phyloP scores from a whole-genome alignment of 2,797 vertebrate species.

The Menidia menidia region DNA sequence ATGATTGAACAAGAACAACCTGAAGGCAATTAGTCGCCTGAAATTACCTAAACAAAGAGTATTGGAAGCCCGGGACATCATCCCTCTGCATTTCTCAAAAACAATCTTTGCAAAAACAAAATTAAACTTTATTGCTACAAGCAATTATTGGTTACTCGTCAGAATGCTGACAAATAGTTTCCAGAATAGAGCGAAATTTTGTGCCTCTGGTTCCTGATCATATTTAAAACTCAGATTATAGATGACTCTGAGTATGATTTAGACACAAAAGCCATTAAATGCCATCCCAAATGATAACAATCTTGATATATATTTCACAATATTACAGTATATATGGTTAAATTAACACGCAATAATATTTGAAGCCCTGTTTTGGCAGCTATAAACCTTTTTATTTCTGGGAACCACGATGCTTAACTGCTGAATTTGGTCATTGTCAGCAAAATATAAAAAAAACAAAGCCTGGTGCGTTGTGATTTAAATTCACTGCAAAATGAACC shows the following conservation, averaged over 20 bases:
- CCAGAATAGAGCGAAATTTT: not conserved
- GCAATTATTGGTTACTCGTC: not conserved
- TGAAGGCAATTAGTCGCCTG: not conserved
- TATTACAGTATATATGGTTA: not conserved
- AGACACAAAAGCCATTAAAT: not conserved
- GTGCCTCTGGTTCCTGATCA: not conserved
- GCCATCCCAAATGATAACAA: not conserved
- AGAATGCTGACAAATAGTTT: not conserved
- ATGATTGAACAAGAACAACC: not conserved
- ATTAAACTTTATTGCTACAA: too few relatives aligned
- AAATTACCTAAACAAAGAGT: not conserved
- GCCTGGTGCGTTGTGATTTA: conserved; percentile 15
- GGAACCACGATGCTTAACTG: not conserved
- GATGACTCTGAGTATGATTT: not conserved
- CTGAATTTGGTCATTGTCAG: not conserved
- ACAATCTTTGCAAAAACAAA: not conserved
- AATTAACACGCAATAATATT: too few relatives aligned
- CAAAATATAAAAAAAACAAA: not conserved
- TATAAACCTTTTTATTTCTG: not conserved
- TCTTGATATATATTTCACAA: not conserved
- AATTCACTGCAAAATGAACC: conserved; percentile 37
- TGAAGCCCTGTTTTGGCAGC: too few relatives aligned
- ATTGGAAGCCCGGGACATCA: not conserved
- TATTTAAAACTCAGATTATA: not conserved
- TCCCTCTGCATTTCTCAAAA: not conserved